A percentile compares a stretch with the other conserved stretches of the same genome.
phyloP scores from a whole-genome alignment of 2,797 vertebrate genomes.

The Orientallactaga sibirica region DNA sequence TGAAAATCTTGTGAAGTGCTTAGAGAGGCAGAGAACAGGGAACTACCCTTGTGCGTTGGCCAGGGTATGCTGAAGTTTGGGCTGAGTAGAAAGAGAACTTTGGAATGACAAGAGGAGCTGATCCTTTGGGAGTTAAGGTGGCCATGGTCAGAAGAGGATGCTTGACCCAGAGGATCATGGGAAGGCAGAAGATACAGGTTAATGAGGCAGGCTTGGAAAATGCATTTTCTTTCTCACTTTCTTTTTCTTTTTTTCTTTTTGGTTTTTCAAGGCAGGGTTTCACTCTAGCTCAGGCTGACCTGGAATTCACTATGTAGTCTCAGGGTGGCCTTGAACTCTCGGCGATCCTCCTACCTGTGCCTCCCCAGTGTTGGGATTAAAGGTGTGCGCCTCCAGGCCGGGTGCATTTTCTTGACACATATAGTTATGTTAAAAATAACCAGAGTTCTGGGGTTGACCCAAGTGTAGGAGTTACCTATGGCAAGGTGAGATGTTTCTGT shows the following conservation, averaged over 20 bases:
- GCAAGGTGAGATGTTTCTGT: background rate
- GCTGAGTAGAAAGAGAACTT: background rate
- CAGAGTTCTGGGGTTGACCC: background rate
- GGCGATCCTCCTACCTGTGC: too few species aligned
- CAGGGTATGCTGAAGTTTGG: background rate
- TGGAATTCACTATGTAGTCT: too few species aligned
- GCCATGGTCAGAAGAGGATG: background rate
- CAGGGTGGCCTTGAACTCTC: too few species aligned
- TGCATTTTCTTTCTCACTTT: background rate
- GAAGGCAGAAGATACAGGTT: background rate
- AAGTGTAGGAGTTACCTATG: background rate
- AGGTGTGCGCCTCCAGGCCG: too few species aligned
- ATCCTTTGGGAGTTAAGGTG: background rate
- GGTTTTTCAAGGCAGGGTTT: too few species aligned
- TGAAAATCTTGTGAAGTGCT: background rate
- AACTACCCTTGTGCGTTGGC: background rate
- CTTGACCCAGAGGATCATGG: background rate
- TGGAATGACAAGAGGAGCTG: background rate
- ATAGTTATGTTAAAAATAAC: background rate
- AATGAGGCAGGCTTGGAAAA: background rate
- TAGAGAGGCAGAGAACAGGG: background rate
- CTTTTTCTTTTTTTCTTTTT: too few species aligned
- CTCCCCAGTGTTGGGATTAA: too few species aligned
- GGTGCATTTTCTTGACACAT: background rate
- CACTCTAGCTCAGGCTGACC: too few species aligned